phyloP scores from a whole-genome alignment of 2,797 vertebrate genomes.

The Podargus strigoides region DNA sequence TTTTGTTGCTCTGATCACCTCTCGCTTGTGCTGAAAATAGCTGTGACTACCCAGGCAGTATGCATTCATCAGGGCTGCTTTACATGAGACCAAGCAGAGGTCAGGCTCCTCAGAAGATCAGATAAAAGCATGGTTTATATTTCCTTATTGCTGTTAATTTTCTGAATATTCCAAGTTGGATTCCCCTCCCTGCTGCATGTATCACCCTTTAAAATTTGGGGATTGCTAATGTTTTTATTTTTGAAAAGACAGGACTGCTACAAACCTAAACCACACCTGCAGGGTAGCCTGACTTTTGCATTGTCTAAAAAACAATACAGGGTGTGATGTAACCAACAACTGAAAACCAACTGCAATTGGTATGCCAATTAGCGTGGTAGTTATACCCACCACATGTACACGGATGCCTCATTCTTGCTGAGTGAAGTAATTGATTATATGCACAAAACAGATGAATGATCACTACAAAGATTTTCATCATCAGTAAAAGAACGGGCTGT shows the following conservation, averaged over 20 bases:
- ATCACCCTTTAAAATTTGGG: background rate
- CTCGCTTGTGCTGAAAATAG: background rate
- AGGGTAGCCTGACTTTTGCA: background rate
- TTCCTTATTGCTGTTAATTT: background rate
- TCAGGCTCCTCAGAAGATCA: background rate
- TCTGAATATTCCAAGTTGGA: background rate
- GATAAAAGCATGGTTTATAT: background rate
- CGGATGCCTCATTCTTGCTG: background rate
- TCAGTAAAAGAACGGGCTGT: background rate
- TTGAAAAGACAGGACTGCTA: background rate
- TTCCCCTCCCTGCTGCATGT: background rate
- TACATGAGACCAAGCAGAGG: background rate
- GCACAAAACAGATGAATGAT: background rate
- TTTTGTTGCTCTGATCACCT: background rate
- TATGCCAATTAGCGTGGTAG: background rate
- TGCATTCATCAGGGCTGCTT: background rate
- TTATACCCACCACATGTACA: background rate
- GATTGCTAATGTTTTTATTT: background rate
- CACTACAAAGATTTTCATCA: background rate
- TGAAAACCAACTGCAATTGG: background rate
- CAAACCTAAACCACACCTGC: background rate
- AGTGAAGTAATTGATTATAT: background rate
- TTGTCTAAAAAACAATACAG: background rate
- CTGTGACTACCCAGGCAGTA: background rate
- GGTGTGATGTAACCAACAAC: background rate